Base-by-base conservation (phyloP, 2,888 invertebrate genomes). In the Lissocephala sabroskyi region DNA sequence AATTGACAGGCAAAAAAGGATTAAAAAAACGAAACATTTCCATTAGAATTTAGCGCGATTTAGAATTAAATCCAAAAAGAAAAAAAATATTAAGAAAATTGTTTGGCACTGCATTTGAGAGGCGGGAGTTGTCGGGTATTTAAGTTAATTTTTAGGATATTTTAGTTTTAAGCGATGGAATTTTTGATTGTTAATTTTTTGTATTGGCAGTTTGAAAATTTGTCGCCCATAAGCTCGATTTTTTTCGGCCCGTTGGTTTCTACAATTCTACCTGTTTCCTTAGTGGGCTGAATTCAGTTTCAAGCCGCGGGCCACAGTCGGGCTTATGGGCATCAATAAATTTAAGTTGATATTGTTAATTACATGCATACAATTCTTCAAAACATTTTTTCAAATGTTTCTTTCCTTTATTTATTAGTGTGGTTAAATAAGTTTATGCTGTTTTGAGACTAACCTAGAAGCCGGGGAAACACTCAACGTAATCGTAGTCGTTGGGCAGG, bases 201-300 rank as follows among this genome's bases (percentile, higher is more conserved):
- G 13, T 23, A 23, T 23, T 23, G 23, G 4, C 17, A 35, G 18
- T 45, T 41, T 41, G 14, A 41, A 28, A 23, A 41, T 52, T 26
- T 19, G 30, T 6, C 28, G 40, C 45, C 41, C 26, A 54, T 60
- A 66, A 56, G 59, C 65, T 41, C 59, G 49, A 56, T 41, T 45
- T 39, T 50, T 44, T 58, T 50, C 36, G 29, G 45, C 30, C 39
- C 49, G 57, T 45, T 73, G 68, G 68, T 66, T 63, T 47, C 41
- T 51, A 48, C 58, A 50, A 81, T 82, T 82, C 82, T 80, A 80
- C 83, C 82, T 80, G 67, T 67, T 81, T 83, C 82, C 82, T 82
- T 82, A 82, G 82, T 73, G 71, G 82, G 83, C 81, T 79, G 77
- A 83, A 82, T 83, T 57, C 56, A 81, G 65, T 83, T 68, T 82